Conservation (phyloP, 1,140 invertebrate species). For the Laupala kohalensis region DNA sequence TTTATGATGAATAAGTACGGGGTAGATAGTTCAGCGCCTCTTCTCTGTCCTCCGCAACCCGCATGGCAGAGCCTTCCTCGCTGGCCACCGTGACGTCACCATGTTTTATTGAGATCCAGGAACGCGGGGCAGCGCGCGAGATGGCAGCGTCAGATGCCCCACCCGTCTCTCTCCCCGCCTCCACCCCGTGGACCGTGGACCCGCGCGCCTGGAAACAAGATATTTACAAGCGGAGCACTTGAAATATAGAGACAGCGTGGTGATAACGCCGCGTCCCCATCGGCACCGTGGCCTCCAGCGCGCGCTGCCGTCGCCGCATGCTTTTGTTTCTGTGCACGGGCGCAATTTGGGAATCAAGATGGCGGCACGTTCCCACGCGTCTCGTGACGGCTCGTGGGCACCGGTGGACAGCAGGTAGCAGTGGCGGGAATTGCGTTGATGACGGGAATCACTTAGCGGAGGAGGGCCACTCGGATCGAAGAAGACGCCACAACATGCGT, state of each 20-base stretch:
- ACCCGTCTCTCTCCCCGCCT: no score
- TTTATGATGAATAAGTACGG: no score
- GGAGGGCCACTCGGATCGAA: no score
- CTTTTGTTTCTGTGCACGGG: background rate
- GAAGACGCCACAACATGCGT: background rate
- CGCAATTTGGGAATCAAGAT: background rate
- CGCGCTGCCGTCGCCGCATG: no score
- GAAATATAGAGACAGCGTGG: background rate
- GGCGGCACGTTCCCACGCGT: background rate
- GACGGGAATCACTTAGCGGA: background rate
- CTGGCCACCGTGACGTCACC: background rate
- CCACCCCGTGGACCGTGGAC: no score
- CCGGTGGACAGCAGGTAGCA: no score
- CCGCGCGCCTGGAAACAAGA: background rate
- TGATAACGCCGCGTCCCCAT: background rate
- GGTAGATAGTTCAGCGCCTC: no score
- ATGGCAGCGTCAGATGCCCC: no score
- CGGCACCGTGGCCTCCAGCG: no score
- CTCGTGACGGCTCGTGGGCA: background rate
- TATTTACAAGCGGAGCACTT: background rate
- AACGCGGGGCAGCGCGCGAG: background rate
- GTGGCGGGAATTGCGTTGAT: background rate
- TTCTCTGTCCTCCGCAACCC: no score
- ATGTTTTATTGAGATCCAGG: background rate
- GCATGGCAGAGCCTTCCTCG: background rate